Evolutionary conservation across 2,888 invertebrate species (phyloP), one percentile per base, ranked within the genome.

Genomic region (Eristalis pertinax): DNA sequence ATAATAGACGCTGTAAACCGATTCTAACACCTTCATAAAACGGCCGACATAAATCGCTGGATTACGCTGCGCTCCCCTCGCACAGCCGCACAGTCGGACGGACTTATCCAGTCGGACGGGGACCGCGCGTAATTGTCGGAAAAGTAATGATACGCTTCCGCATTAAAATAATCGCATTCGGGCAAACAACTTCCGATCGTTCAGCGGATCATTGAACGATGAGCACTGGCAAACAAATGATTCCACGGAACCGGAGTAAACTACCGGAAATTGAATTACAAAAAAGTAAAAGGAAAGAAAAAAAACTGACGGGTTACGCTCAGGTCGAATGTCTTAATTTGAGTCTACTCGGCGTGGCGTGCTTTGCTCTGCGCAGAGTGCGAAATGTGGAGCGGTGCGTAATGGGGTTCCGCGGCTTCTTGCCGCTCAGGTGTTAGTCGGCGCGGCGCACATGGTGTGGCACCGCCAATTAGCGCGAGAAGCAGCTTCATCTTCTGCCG

Each of bases 261-360:
- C 43, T 70, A 68, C 86, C 86, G 86, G 85, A 86, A 82, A 86
- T 86, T 86, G 78, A 86, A 86, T 82, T 82, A 82, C 50, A 43
- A 67, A 73, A 86, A 77, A 41, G 78, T 24, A 65, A 74, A 77
- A 41, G 78, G 26, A 65, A 74, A 77, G 74, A 60, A 78, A 43
- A 65, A 69, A 77, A 73, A 56, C 63, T 26, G 62, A 35, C 22
- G 24, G 60, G 69, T 50, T 50, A 19, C 50, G 50, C 19, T 50
- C 38, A 73, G 69, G 68, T 78, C 63, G 74, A 86, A 83, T 86
- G 43, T 82, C 82, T 86, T 78, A 65, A 77, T 85, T 85, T 73
- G 43, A 26, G 50, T 8, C 50, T 19, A 50, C 38, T 38, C 13
- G 2, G 35, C 11, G n/a, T n/a, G n/a, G n/a, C n/a, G n/a, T n/a